Conservation (phyloP, 2,888 invertebrate species). For the Axea sp. region DNA sequence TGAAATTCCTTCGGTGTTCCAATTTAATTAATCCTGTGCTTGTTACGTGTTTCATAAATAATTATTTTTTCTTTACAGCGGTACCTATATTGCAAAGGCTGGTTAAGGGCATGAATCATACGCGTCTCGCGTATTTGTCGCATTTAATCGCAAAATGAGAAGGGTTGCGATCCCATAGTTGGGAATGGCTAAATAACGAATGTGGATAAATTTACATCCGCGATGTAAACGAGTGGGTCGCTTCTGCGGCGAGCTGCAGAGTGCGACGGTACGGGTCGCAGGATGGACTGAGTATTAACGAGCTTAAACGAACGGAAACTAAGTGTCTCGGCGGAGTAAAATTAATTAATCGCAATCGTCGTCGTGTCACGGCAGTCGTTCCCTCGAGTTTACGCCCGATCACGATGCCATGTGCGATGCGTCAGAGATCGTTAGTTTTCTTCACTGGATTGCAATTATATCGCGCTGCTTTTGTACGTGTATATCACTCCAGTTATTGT, state of each 20-base stretch:
- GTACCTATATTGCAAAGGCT: slow-evolving; percentile 53
- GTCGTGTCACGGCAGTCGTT: slow-evolving; percentile 66
- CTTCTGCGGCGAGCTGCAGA: slow-evolving; percentile 67
- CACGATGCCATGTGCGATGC: slow-evolving; percentile 62
- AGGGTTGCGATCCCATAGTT: slow-evolving; percentile 62
- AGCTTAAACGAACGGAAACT: slow-evolving; percentile 80
- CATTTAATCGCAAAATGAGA: slow-evolving; percentile 61
- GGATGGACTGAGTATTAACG: slow-evolving; percentile 75
- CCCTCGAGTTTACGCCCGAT: slow-evolving; percentile 67
- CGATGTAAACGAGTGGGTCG: slow-evolving; percentile 75
- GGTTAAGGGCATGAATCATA: slow-evolving; percentile 61
- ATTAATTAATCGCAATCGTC: slow-evolving; percentile 78
- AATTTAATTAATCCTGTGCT: slow-evolving; percentile 60
- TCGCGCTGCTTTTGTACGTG: slow-evolving; percentile 39
- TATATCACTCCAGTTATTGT: slow-evolving; percentile 18
- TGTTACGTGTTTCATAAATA: slow-evolving; percentile 61
- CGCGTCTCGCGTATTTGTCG: slow-evolving; percentile 61
- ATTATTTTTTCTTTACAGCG: slow-evolving; percentile 56
- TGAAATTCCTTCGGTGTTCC: slow-evolving; percentile 61
- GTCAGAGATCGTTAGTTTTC: slow-evolving; percentile 62
- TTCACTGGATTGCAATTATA: slow-evolving; percentile 53
- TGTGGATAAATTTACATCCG: slow-evolving; percentile 75
- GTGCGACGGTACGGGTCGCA: slow-evolving; percentile 61
- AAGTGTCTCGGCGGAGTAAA: slow-evolving; percentile 79
- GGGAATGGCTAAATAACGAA: slow-evolving; percentile 64